Base-by-base conservation (phyloP, 2,113 vertebrate species). In the Oncorhynchus nerka region DNA sequence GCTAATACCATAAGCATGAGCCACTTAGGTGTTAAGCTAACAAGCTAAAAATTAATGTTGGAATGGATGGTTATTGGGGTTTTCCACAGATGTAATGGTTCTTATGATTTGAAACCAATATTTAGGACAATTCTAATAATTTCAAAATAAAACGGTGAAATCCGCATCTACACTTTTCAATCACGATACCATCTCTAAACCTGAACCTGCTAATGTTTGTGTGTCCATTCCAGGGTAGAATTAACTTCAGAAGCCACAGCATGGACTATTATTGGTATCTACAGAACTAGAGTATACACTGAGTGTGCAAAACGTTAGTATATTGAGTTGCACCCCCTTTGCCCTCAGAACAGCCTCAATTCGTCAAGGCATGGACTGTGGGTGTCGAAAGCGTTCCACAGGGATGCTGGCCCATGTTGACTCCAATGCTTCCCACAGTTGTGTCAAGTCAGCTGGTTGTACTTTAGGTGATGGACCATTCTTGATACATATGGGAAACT, bases 1-100 rank as follows among this genome's bases (percentile, higher is more conserved):
- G 70, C 75, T 82, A 59, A 80, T 83, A 69, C 68, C 67, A 7
- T 24, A n/a, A 82, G 77, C 1, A 64, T 73, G 59, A 20, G 22
- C 30, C 26, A 70, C 65, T 81, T 48, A 55, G 72, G 24, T 70
- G 59, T 76, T 71, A 32, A 57, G 61, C 34, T 39, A 68, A 61
- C 26, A 30, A 68, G 81, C 39, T 73, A 72, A 51, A 24, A 57
- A 74, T 15, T 1, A 26, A 73, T 57, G 65, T 65, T 68, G 77
- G 75, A 62, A 73, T n/a, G 68, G 34, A 39, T 32, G 51, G 68
- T 32, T 39, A 67, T 73, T 72, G 68, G 30, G 30, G 62, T 73
- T 72, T 70, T 59, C 26, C 5, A 49, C 5, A 70, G 12, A 73
- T 61, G 48, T 71, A 22, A 73, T 30, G 4, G 15, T 11, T 22